phyloP scores from a whole-genome alignment of 2,113 vertebrate species.

The Meriones unguiculatus region DNA sequence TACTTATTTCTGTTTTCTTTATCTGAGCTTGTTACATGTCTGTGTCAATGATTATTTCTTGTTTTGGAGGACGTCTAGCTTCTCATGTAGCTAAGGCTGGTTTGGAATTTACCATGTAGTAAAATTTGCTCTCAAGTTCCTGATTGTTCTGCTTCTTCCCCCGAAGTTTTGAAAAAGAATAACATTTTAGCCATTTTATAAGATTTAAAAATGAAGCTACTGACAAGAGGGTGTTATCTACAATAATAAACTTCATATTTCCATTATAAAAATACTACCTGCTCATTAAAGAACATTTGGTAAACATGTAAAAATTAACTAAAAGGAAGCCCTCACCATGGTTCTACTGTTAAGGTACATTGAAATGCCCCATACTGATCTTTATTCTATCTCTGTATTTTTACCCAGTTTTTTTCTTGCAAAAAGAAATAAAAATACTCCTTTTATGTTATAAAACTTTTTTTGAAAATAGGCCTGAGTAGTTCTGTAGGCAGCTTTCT shows the following conservation, averaged over 20 bases:
- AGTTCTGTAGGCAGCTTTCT: conserved; percentile 50
- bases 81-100: not conserved
- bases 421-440: conserved; percentile 44
- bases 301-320: conserved; percentile 34
- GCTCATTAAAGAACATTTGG: conserved; percentile 53
- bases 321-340: not conserved
- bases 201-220: conserved; percentile 10
- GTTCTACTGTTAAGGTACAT: not conserved
- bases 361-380: not conserved
- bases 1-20: conserved; percentile 5
- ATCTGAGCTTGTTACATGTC: not conserved
- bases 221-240: conserved; percentile 38
- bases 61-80: no score
- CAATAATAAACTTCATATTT: conserved; percentile 46
- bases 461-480: conserved; percentile 56
- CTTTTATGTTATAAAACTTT: conserved; percentile 44
- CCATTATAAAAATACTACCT: conserved; percentile 17
- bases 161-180: not conserved
- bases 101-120: not conserved
- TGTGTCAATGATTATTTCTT: conserved; percentile 47
- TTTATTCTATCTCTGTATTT: conserved; percentile 43
- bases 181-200: conserved; percentile 32
- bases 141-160: not conserved
- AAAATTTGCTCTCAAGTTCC: not conserved
- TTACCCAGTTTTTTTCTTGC: conserved; percentile 31